Evolutionary conservation across 2,113 vertebrate species (phyloP).

Genomic region (Donacobius atricapilla): DNA sequence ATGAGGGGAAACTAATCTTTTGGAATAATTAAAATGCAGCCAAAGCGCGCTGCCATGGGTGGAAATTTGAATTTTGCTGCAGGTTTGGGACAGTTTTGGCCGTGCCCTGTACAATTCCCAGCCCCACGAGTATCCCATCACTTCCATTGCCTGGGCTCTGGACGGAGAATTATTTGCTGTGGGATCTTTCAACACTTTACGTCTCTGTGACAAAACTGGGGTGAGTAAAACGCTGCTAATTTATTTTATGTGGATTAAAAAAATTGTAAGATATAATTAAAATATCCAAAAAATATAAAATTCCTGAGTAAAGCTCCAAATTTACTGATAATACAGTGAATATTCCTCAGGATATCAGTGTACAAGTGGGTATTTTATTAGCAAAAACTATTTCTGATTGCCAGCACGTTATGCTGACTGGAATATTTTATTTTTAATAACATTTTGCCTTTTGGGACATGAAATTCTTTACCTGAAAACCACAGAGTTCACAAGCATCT

Average conservation of each 20-base stretch:
- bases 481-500: background rate
- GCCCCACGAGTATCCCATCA: constrained; percentile 88
- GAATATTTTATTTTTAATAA: background rate
- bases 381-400: background rate
- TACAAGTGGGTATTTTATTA: background rate
- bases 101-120: constrained; percentile 81
- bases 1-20: background rate
- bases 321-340: background rate
- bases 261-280: no score
- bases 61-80: background rate
- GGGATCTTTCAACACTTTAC: constrained; percentile 93
- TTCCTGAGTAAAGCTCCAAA: constrained; percentile 40
- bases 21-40: rapidly evolving
- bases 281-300: no score
- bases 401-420: background rate
- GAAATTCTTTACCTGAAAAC: background rate
- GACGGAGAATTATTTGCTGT: constrained; percentile 93
- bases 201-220: constrained; percentile 95
- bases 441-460: background rate
- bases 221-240: constrained; percentile 73
- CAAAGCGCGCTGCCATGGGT: rapidly evolving
- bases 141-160: constrained; percentile 89
- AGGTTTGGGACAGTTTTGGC: constrained; percentile 98
- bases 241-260: background rate
- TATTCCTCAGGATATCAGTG: background rate